Evolutionary conservation across 2,888 invertebrate genomes (phyloP).

Genomic region (Eremobia ochroleuca): DNA sequence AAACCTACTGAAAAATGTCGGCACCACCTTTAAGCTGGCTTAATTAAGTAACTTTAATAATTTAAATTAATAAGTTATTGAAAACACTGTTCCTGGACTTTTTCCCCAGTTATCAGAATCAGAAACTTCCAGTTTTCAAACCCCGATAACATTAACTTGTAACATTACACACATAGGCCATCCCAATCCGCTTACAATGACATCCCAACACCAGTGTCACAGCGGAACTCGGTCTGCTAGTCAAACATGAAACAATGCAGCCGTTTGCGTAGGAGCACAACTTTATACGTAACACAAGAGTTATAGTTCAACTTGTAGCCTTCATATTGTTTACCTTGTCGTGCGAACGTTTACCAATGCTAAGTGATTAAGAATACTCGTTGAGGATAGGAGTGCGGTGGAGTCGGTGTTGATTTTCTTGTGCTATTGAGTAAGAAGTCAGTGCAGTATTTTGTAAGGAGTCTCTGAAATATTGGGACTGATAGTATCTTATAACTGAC

Average conservation of each 20-base stretch:
- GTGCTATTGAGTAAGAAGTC: neutral
- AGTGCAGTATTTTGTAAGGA: neutral
- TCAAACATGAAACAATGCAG: slow-evolving; percentile 86
- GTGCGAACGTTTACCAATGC: slow-evolving; percentile 87
- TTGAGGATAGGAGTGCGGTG: slow-evolving; percentile 71
- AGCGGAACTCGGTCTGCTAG: slow-evolving; percentile 67
- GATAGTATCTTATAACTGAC: neutral
- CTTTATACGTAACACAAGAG: slow-evolving; percentile 81
- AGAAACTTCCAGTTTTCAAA: neutral
- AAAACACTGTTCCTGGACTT: too few species aligned
- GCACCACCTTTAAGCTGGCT: too few species aligned
- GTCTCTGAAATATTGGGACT: neutral
- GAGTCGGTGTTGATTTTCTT: slow-evolving; percentile 68
- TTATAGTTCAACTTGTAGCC: slow-evolving; percentile 89
- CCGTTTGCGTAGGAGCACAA: slow-evolving; percentile 77
- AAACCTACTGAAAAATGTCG: too few species aligned
- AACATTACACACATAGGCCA: slow-evolving; percentile 22
- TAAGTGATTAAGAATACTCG: slow-evolving; percentile 90
- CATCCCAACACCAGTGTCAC: slow-evolving; percentile 54
- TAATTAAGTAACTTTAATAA: too few species aligned
- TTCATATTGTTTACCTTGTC: slow-evolving; percentile 91
- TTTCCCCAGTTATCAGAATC: neutral
- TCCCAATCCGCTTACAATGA: slow-evolving; percentile 47
- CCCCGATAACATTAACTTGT: slow-evolving; percentile 24
- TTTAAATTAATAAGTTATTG: too few species aligned